Evolutionary conservation across 2,797 vertebrate species (phyloP), one percentile per base, ranked within the genome.

Genomic region (Mus minutoides): DNA sequence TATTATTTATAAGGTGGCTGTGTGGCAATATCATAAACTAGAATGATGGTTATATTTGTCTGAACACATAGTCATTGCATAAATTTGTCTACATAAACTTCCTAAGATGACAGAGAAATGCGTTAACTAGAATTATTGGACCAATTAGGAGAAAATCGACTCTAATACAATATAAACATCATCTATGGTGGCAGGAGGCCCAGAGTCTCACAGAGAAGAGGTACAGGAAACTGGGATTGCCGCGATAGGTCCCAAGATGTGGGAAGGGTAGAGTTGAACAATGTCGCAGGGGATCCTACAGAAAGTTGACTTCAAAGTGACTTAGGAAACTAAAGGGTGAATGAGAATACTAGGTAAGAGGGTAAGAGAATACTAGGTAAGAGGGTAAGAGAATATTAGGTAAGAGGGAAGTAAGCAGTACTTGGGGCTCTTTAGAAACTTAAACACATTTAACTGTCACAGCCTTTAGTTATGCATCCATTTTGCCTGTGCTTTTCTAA

Each of bases 101-200:
- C 19, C n/a, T 86, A 95, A 95, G 87, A 71, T 88, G 85, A 82
- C 92, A 87, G 73, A 95, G 80, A 92, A 94, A 89, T 83, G 0
- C 24, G 86, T 95, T 94, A 95, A 87, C 79, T 95, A 96, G 96
- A 97, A 96, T 91, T 92, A 97, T 87, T 94, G 75, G 29, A 83
- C 26, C 79, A 91, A 87, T 92, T 96, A 94, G 60, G 94, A 49
- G 2, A 94, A 60, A 97, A 92, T 94, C 71, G 43, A 43, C 67
- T 76, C 86, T 83, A 92, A 90, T 71, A 84, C 40, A 93, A 88
- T 88, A 21, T 67, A 94, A 89, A n/a, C 94, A 71, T 76, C 40
- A 92, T 91, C 87, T 29, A 13, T 75, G 77, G 90, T 40, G 62
- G 31, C 16, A 75, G 67, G 73, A 93, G 17, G 56, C 19, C 16